phyloP scores from a whole-genome alignment of 2,797 vertebrate genomes.

The Coendou prehensilis region DNA sequence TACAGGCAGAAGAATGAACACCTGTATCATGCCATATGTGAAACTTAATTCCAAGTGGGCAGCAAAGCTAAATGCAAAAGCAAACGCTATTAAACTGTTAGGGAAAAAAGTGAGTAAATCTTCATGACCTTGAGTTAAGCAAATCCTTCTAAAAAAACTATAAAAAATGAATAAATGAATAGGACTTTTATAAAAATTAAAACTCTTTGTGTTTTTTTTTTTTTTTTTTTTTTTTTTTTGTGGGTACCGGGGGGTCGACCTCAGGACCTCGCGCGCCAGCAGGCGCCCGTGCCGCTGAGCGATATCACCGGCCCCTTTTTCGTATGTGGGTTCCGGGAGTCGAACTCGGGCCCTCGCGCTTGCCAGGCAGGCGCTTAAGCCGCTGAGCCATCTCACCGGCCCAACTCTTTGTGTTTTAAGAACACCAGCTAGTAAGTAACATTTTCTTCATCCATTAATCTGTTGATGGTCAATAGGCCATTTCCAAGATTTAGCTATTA shows the following conservation, averaged over 20 bases:
- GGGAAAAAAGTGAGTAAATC: background rate
- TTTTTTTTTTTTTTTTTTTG: no score
- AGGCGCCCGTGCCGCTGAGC: no score
- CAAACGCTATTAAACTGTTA: background rate
- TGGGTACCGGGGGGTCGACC: no score
- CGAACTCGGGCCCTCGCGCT: no score
- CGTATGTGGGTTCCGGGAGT: no score
- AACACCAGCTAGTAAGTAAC: background rate
- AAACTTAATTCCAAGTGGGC: constrained; percentile 20
- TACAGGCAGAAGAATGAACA: background rate
- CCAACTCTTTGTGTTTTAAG: background rate
- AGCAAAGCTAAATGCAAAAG: background rate
- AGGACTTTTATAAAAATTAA: background rate
- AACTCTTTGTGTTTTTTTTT: background rate
- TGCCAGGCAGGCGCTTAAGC: no score
- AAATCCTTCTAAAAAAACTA: background rate
- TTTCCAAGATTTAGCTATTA: background rate
- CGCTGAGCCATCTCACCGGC: no score
- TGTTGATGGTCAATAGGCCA: background rate
- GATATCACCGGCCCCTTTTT: no score
- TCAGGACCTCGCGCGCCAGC: no score
- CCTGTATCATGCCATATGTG: background rate
- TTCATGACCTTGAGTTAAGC: background rate
- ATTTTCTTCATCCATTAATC: background rate
- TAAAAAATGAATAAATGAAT: constrained; percentile 5